Conservation (phyloP, 2,888 invertebrate genomes). For the Troides aeacus region DNA sequence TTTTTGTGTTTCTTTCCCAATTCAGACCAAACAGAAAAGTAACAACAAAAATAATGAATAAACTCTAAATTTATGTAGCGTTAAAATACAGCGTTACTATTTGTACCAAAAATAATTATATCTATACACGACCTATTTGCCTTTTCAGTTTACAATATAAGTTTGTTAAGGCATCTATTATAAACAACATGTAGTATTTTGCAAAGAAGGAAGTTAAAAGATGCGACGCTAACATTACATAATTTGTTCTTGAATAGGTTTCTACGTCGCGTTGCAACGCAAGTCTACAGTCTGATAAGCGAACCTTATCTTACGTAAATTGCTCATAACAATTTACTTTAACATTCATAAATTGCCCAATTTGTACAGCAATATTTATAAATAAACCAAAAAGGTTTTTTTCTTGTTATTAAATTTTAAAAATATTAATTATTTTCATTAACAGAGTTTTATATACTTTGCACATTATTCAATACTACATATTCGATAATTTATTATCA, state of each 20-base stretch:
- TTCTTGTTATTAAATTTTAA: too few relatives aligned
- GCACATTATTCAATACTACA: too few relatives aligned
- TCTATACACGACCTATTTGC: too few relatives aligned
- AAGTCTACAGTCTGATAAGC: slow-evolving; percentile 40
- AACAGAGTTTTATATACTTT: too few relatives aligned
- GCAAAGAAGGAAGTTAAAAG: background rate
- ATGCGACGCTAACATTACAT: background rate
- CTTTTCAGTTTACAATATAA: background rate
- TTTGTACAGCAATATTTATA: slow-evolving; percentile 8
- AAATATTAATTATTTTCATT: too few relatives aligned
- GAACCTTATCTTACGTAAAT: slow-evolving; percentile 67
- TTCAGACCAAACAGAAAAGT: too few relatives aligned
- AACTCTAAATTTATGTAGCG: too few relatives aligned
- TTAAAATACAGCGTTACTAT: too few relatives aligned
- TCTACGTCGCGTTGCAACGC: slow-evolving; percentile 65
- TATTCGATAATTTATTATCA: too few relatives aligned
- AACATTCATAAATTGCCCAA: slow-evolving; percentile 41
- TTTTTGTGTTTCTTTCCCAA: background rate
- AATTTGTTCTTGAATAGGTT: slow-evolving; percentile 68
- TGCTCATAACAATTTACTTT: slow-evolving; percentile 44
- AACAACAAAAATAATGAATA: too few relatives aligned
- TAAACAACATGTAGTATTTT: background rate
- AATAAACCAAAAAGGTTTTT: background rate
- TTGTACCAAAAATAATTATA: too few relatives aligned
- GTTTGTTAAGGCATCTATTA: too few relatives aligned